Conservation (phyloP, 2,888 invertebrate genomes). For the Cataglyphis altisquamis region DNA sequence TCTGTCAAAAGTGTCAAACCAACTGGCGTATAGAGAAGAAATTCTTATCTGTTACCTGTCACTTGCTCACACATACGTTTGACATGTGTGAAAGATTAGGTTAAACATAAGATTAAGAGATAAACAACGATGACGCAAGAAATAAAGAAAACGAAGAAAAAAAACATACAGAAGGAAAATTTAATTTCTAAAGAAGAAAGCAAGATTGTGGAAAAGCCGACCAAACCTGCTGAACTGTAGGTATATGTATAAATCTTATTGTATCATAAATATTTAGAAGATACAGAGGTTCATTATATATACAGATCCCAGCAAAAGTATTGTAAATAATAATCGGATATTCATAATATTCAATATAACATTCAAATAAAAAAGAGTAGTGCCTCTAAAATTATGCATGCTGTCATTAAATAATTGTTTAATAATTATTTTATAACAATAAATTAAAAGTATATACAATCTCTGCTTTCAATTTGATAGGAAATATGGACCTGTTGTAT, state of each 20-base stretch:
- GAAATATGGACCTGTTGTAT: constrained; percentile 85
- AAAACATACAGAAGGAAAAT: constrained; percentile 63
- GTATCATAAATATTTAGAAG: not conserved
- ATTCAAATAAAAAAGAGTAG: not conserved
- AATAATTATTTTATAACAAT: not conserved
- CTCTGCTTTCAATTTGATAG: constrained; percentile 72
- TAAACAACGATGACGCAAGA: constrained; percentile 77
- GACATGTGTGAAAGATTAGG: not conserved
- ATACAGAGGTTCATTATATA: not conserved
- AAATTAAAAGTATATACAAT: not conserved
- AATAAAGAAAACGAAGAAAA: constrained; percentile 66
- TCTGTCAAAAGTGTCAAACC: too few species aligned
- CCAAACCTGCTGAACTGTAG: not conserved
- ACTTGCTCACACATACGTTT: not conserved
- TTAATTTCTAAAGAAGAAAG: constrained; percentile 52
- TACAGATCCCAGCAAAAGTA: not conserved
- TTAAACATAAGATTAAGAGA: not conserved
- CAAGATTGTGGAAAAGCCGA: constrained; percentile 31
- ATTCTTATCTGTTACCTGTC: too few species aligned
- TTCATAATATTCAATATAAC: too few species aligned
- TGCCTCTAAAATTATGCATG: not conserved
- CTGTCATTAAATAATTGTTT: not conserved
- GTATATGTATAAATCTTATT: not conserved
- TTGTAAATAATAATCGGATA: not conserved
- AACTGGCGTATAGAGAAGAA: too few species aligned